phyloP scores from a whole-genome alignment of 2,113 vertebrate species.

The Tragelaphus scriptus region DNA sequence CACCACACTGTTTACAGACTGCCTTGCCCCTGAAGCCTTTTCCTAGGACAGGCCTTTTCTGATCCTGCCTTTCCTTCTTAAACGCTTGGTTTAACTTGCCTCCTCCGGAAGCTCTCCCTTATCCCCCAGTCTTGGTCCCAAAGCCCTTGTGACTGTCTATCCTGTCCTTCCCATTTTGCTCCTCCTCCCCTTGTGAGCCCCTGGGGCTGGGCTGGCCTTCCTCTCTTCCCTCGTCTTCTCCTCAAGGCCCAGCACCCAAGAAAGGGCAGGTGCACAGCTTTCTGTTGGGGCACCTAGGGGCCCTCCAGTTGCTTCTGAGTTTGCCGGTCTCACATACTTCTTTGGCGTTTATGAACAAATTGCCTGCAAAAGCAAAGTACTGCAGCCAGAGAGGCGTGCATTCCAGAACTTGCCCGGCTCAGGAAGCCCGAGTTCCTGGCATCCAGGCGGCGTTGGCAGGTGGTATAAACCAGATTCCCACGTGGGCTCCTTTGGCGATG shows the following conservation, averaged over 20 bases:
- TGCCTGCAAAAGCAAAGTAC: not conserved
- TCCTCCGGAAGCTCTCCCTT: too few relatives aligned
- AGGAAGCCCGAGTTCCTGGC: not conserved
- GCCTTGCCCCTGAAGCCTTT: too few relatives aligned
- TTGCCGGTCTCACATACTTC: not conserved
- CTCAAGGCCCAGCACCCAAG: fast-evolving
- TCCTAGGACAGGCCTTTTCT: not conserved
- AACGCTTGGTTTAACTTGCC: fast-evolving
- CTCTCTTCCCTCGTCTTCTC: not conserved
- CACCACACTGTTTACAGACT: fast-evolving
- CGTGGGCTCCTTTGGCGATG: fast-evolving
- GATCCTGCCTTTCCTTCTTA: not conserved
- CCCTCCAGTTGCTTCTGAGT: not conserved
- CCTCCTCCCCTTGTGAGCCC: not conserved
- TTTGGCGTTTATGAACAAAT: not conserved
- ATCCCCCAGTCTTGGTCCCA: fast-evolving
- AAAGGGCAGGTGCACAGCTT: fast-evolving
- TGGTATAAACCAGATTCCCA: not conserved
- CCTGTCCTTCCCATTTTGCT: not conserved
- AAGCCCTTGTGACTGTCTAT: not conserved
- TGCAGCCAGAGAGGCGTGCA: fast-evolving
- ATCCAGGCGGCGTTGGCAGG: not conserved
- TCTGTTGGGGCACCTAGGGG: not conserved
- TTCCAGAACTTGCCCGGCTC: not conserved
- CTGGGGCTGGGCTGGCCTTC: fast-evolving